Evolutionary conservation across 2,113 vertebrate species (phyloP).

Genomic region (Anolis carolinensis): DNA sequence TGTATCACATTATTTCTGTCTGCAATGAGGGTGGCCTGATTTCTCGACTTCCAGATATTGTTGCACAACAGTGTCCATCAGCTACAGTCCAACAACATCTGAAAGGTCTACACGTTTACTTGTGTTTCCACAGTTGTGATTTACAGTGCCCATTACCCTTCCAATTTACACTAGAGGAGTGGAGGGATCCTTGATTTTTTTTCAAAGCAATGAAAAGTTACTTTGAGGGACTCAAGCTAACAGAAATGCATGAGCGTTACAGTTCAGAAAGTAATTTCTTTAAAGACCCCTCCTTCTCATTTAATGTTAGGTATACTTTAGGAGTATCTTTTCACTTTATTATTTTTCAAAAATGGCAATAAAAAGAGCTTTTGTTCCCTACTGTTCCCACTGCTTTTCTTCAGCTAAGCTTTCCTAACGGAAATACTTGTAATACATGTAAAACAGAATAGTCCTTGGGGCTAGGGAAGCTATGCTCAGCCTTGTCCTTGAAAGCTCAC

Average conservation of each 20-base stretch:
- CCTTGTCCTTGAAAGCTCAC: not conserved
- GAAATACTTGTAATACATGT: constrained; percentile 36
- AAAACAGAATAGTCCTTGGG: constrained; percentile 32
- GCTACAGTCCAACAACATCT: no score
- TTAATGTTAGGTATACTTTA: constrained; percentile 53
- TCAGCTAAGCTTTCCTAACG: constrained; percentile 43
- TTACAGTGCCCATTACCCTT: not conserved
- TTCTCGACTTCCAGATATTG: no score
- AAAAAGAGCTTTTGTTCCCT: constrained; percentile 57
- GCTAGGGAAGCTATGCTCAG: constrained; percentile 9
- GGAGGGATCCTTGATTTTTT: not conserved
- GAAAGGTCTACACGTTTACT: no score
- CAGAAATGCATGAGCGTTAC: not conserved
- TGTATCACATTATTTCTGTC: not conserved
- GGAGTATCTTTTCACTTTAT: constrained; percentile 48
- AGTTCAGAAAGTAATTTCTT: not conserved
- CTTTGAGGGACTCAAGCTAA: not conserved
- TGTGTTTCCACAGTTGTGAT: no score
- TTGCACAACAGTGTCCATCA: no score
- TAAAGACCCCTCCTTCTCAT: not conserved
- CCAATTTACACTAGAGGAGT: not conserved
- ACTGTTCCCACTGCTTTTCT: constrained; percentile 48
- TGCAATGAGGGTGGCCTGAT: no score
- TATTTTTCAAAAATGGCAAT: constrained; percentile 54
- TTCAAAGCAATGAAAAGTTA: not conserved